phyloP scores from a whole-genome alignment of 1,140 invertebrate species.

The Leptinotarsa undecemlineata region DNA sequence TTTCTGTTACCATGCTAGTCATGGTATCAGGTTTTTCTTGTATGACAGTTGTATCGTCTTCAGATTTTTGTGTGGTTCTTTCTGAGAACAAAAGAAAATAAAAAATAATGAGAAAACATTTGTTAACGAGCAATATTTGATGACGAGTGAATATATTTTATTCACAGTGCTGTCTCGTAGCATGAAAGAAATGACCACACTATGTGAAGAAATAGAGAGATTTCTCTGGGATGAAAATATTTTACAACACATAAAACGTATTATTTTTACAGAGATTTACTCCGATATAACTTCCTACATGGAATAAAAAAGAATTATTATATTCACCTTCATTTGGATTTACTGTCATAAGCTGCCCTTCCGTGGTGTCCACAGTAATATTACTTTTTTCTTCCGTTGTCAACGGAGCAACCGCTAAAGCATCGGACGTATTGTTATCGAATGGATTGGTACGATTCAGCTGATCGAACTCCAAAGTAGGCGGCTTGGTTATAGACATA shows the following conservation, averaged over 20 bases:
- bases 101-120: too few species aligned
- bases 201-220: too few species aligned
- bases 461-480: slow-evolving; percentile 54
- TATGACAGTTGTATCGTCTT: not conserved
- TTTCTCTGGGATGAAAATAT: too few species aligned
- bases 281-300: too few species aligned
- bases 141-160: too few species aligned
- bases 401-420: slow-evolving; percentile 6
- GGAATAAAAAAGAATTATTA: too few species aligned
- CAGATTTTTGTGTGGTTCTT: not conserved
- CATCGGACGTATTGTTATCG: slow-evolving; percentile 37
- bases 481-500: slow-evolving; percentile 37
- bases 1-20: not conserved
- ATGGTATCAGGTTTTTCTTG: not conserved
- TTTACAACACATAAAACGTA: too few species aligned
- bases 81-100: too few species aligned
- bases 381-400: not conserved
- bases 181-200: too few species aligned
- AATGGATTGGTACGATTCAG: slow-evolving; percentile 52
- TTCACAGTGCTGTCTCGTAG: too few species aligned
- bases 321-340: slow-evolving; percentile 1
- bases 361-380: slow-evolving; percentile 27
- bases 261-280: too few species aligned
- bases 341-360: slow-evolving; percentile 23
- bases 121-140: too few species aligned